Percentiles rank a stretch among this genome's conserved stretches.
Conservation (phyloP, 2,888 invertebrate genomes). For the Tubulanus polymorphus region DNA sequence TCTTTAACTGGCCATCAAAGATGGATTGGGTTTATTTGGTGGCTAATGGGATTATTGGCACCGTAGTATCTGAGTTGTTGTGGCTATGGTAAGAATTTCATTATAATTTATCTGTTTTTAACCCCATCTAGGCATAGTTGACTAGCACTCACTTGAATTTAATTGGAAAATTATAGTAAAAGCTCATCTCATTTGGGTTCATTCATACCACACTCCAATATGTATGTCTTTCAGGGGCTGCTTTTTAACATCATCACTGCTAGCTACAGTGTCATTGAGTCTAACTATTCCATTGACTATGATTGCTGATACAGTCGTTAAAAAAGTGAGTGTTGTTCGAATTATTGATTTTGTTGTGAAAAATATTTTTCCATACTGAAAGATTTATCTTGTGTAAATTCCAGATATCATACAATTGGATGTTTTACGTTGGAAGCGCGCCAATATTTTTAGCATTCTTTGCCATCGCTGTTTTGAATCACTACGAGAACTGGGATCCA, state of each 20-base stretch:
- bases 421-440: slow-evolving; percentile 74
- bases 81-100: slow-evolving; percentile 76
- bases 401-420: slow-evolving; percentile 55
- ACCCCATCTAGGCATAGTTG: too few relatives aligned
- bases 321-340: slow-evolving; percentile 58
- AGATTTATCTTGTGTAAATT: too few relatives aligned
- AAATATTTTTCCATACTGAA: too few relatives aligned
- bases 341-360: too few relatives aligned
- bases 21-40: slow-evolving; percentile 75
- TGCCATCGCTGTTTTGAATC: slow-evolving; percentile 66
- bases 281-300: slow-evolving; percentile 86
- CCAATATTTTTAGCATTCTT: slow-evolving; percentile 75
- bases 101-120: too few relatives aligned
- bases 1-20: slow-evolving; percentile 78
- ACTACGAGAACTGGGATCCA: slow-evolving; percentile 79
- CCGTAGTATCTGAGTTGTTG: slow-evolving; percentile 83
- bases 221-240: slow-evolving; percentile 81
- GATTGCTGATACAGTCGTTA: slow-evolving; percentile 74
- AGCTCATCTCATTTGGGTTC: too few relatives aligned
- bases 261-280: slow-evolving; percentile 81
- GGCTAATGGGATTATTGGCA: slow-evolving; percentile 84
- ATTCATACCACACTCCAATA: too few relatives aligned
- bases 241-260: slow-evolving; percentile 84
- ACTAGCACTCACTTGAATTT: too few relatives aligned
- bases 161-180: too few relatives aligned